Evolutionary conservation across 2,888 invertebrate species (phyloP).

Genomic region (Xestobium rufovillosum): DNA sequence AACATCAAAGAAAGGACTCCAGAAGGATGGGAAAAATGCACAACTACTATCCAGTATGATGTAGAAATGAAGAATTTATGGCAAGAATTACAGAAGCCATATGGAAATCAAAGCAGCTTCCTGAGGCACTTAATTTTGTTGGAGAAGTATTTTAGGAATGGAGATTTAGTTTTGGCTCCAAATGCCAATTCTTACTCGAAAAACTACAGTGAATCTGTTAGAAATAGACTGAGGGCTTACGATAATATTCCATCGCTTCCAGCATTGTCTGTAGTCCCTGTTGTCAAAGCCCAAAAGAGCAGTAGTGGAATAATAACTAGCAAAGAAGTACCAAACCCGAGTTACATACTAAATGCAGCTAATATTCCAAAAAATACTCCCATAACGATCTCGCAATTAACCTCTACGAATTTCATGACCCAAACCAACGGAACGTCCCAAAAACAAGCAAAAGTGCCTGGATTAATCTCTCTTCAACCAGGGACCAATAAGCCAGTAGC

Average conservation of each 20-base stretch:
- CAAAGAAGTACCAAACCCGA: slow-evolving; percentile 6
- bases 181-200: slow-evolving; percentile 67
- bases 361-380: slow-evolving; percentile 39
- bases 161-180: slow-evolving; percentile 66
- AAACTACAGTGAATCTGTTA: slow-evolving; percentile 73
- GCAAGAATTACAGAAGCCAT: slow-evolving; percentile 77
- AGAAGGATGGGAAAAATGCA: slow-evolving; percentile 79
- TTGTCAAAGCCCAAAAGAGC: slow-evolving; percentile 31
- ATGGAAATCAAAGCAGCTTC: slow-evolving; percentile 82
- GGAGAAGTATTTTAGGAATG: slow-evolving; percentile 70
- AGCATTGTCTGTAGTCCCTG: slow-evolving; percentile 25
- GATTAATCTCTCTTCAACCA: slow-evolving; percentile 39
- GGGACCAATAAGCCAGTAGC: slow-evolving; percentile 34
- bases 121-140: slow-evolving; percentile 70
- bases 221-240: slow-evolving; percentile 67
- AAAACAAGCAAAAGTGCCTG: slow-evolving; percentile 31
- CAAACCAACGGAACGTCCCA: too few relatives aligned
- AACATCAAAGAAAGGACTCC: slow-evolving; percentile 66
- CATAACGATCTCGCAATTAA: slow-evolving; percentile 38
- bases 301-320: slow-evolving; percentile 28
- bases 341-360: slow-evolving; percentile 30
- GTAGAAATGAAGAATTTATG: slow-evolving; percentile 72
- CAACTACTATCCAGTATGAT: slow-evolving; percentile 72
- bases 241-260: slow-evolving; percentile 50
- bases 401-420: slow-evolving; percentile 10